Percentiles rank a stretch among this genome's conserved stretches.
Evolutionary conservation across 2,113 vertebrate species (phyloP).

Genomic region (Tachysurus vachellii): DNA sequence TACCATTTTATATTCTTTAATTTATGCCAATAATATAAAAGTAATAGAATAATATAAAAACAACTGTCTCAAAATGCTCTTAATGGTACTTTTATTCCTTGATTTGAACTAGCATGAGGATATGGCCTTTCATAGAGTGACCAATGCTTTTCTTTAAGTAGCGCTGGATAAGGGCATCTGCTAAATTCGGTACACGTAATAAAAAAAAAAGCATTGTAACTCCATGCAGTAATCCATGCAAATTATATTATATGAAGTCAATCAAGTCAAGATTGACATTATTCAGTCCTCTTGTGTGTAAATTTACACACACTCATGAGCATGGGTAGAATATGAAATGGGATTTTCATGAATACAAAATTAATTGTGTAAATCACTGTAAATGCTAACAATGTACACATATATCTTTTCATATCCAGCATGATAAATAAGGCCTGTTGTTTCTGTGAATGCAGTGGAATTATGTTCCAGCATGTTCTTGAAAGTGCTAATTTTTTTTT

Average conservation of each 20-base stretch:
- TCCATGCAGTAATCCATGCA: too few species aligned
- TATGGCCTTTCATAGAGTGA: background rate
- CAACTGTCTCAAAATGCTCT: background rate
- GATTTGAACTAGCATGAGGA: background rate
- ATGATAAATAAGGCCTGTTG: background rate
- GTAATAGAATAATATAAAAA: too few species aligned
- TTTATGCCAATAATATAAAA: background rate
- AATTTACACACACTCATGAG: background rate
- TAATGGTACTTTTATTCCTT: background rate
- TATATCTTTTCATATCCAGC: background rate
- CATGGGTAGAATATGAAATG: background rate
- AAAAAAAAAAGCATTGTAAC: background rate
- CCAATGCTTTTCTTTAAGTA: background rate
- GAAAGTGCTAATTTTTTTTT: background rate
- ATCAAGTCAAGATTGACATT: background rate
- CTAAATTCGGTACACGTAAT: background rate
- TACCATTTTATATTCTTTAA: background rate
- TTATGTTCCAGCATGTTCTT: background rate
- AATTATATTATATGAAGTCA: background rate
- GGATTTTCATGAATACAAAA: background rate
- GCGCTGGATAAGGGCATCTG: background rate
- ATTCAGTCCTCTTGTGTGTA: background rate
- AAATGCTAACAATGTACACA: background rate
- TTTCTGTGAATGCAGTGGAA: background rate
- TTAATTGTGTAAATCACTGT: background rate